phyloP scores from a whole-genome alignment of 2,113 vertebrate species.

The Microcebus lehilahytsara region DNA sequence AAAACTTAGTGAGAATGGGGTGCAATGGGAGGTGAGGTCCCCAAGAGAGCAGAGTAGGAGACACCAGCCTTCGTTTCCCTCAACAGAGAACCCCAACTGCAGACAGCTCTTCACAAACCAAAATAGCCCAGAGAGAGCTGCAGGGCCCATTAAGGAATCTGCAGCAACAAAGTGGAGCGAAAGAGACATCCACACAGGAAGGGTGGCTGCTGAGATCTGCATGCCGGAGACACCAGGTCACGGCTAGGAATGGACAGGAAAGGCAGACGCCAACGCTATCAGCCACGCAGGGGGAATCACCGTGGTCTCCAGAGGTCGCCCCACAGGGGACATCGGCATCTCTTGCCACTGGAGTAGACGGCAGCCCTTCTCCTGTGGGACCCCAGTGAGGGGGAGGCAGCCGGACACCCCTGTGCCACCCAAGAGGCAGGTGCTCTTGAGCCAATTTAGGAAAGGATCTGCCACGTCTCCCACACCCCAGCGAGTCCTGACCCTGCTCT shows the following conservation, averaged over 20 bases:
- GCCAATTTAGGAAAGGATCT: neutral
- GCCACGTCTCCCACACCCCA: neutral
- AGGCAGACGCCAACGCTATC: neutral
- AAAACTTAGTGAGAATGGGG: neutral
- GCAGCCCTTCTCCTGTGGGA: neutral
- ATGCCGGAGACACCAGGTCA: neutral
- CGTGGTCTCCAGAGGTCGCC: neutral
- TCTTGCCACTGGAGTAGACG: neutral
- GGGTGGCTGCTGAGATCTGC: neutral
- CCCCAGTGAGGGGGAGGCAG: neutral
- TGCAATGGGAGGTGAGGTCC: neutral
- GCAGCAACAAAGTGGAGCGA: neutral
- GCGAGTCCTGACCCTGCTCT: neutral
- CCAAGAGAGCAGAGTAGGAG: neutral
- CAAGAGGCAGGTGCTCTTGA: neutral
- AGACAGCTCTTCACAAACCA: neutral
- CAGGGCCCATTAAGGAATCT: neutral
- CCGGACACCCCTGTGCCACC: neutral
- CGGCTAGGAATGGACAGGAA: neutral
- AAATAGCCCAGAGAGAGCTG: neutral
- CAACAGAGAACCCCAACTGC: neutral
- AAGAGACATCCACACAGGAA: neutral
- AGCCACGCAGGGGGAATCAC: neutral
- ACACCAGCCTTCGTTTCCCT: neutral
- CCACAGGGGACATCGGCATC: neutral